Evolutionary conservation across 2,797 vertebrate species (phyloP).

Genomic region (Tenualosa ilisha): DNA sequence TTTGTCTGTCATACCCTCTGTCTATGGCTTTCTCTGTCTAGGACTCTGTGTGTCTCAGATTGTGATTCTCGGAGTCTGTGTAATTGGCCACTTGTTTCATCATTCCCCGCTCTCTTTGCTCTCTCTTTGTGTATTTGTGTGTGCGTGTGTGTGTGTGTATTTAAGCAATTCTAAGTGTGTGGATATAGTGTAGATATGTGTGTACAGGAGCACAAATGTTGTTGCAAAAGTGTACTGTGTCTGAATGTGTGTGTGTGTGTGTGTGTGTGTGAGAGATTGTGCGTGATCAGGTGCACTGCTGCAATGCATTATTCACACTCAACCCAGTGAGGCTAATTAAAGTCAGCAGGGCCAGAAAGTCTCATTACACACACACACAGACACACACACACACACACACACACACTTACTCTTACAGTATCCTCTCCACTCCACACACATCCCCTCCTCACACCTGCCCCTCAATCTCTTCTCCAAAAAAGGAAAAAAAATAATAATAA

Average conservation of each 20-base stretch:
- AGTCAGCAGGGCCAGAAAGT: conserved; percentile 52
- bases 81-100: background rate
- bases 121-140: conserved; percentile 36
- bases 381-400: background rate
- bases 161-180: conserved; percentile 17
- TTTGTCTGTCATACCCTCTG: background rate
- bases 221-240: conserved; percentile 28
- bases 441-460: conserved; percentile 45
- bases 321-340: conserved; percentile 59
- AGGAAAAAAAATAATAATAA: background rate
- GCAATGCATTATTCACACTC: conserved; percentile 57
- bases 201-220: background rate
- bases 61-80: background rate
- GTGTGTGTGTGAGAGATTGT: conserved; percentile 23
- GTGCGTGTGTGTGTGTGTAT: conserved; percentile 48
- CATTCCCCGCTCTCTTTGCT: background rate
- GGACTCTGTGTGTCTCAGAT: background rate
- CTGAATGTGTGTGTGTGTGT: background rate
- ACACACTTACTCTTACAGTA: background rate
- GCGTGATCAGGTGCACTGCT: conserved; percentile 54
- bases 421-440: background rate
- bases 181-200: conserved; percentile 27
- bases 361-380: conserved; percentile 51
- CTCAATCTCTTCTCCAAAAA: conserved; percentile 43
- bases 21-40: background rate